These are phyloP conservation scores for Ictalurus furcatus DNA, from an alignment of 2,113 vertebrate species.

Conservation along the genomic window DNA sequence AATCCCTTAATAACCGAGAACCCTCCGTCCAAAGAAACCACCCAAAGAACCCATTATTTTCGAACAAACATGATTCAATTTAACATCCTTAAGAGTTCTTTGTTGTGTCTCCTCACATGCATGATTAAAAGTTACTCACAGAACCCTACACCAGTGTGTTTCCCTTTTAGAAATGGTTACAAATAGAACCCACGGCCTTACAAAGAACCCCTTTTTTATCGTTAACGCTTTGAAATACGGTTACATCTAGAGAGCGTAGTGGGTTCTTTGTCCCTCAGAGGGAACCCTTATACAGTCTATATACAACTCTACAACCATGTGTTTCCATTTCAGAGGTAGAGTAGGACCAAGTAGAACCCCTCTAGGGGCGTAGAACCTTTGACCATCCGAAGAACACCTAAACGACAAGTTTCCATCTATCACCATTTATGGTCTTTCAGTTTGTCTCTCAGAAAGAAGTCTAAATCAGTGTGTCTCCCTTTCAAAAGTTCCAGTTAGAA, in stretches of 20 bases:
- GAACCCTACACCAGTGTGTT: no score
- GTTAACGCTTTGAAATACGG: background rate
- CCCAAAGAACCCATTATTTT: background rate
- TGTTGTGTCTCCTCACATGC: background rate
- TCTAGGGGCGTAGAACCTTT: background rate
- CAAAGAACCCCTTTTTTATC: no score
- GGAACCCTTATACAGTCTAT: background rate
- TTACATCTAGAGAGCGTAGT: background rate
- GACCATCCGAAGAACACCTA: no score
- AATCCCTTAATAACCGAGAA: no score
- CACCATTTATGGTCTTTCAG: background rate
- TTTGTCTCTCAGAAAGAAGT: background rate
- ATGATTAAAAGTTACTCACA: background rate
- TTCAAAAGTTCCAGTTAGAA: background rate
- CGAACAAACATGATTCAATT: background rate
- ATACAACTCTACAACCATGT: background rate
- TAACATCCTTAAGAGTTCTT: background rate
- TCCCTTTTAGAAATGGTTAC: no score
- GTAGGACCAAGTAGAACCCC: background rate
- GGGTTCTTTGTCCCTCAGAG: background rate
- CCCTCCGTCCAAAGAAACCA: background rate
- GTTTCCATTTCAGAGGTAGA: background rate
- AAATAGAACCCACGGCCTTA: no score
- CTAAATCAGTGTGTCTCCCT: background rate
- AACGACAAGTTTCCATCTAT: background rate